Conservation (phyloP, 2,888 invertebrate species). For the Patella depressa region DNA sequence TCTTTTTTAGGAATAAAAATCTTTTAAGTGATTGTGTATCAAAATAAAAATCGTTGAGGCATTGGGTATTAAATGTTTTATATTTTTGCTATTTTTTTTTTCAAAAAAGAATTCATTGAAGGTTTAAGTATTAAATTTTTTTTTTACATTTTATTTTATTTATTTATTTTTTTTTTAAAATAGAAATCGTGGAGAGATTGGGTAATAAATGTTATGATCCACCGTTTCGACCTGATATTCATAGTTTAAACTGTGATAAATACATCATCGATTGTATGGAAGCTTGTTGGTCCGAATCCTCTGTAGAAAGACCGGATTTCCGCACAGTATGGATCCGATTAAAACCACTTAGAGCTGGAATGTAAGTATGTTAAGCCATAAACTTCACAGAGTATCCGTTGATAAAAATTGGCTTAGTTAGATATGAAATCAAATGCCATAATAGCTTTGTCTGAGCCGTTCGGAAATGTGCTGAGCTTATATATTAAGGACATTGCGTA, state of each 20-base stretch:
- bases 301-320: conserved; percentile 60
- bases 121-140: background rate
- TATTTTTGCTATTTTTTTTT: background rate
- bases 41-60: background rate
- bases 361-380: conserved; percentile 75
- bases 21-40: background rate
- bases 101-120: background rate
- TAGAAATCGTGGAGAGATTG: conserved; percentile 33
- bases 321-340: conserved; percentile 66
- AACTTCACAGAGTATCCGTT: too few relatives aligned
- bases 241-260: conserved; percentile 80
- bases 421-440: too few relatives aligned
- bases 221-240: conserved; percentile 77
- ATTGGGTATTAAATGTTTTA: too few relatives aligned
- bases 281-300: conserved; percentile 70
- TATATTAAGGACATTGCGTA: too few relatives aligned
- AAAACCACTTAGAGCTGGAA: conserved; percentile 78
- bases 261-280: conserved; percentile 69
- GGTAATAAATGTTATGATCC: conserved; percentile 15
- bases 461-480: too few relatives aligned
- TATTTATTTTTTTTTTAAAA: background rate
- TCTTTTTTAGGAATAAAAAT: background rate
- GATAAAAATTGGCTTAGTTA: too few relatives aligned
- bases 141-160: too few relatives aligned
- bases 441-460: too few relatives aligned